Percentiles rank a stretch among this genome's conserved stretches.
phyloP scores from a whole-genome alignment of 2,888 invertebrate species.

The Himalopsyche kuldschensis region DNA sequence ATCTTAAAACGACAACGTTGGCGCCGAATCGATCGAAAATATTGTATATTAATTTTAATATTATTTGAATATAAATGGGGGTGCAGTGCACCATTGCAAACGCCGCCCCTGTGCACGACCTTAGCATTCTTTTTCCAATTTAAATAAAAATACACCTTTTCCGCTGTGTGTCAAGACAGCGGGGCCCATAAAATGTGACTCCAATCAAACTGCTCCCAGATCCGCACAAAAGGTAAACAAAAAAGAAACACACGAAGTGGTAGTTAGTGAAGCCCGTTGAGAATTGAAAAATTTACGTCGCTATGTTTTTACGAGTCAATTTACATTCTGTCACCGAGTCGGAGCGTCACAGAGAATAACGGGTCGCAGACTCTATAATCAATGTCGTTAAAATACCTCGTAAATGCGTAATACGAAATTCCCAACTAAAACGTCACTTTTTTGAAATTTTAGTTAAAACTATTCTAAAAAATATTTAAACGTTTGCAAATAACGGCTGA shows the following conservation, averaged over 20 bases:
- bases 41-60: too few relatives aligned
- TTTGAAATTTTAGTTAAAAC: too few relatives aligned
- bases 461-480: too few relatives aligned
- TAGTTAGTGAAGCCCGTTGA: background rate
- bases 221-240: background rate
- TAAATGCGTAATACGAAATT: background rate
- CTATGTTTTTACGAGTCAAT: background rate
- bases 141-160: background rate
- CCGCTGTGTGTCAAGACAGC: background rate
- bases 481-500: too few relatives aligned
- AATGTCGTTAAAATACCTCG: background rate
- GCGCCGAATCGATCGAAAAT: too few relatives aligned
- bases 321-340: background rate
- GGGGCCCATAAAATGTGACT: background rate
- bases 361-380: background rate
- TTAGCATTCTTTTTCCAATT: background rate
- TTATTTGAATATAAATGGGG: too few relatives aligned
- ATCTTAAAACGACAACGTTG: too few relatives aligned
- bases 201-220: background rate
- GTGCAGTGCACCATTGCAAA: too few relatives aligned
- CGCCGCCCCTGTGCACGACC: background rate
- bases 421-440: too few relatives aligned
- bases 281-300: background rate
- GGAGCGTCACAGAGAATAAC: background rate
- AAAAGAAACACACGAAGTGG: background rate